Percentiles rank a stretch among this genome's conserved stretches.
Conservation (phyloP, 2,888 invertebrate genomes). For the Phortica okadai region DNA sequence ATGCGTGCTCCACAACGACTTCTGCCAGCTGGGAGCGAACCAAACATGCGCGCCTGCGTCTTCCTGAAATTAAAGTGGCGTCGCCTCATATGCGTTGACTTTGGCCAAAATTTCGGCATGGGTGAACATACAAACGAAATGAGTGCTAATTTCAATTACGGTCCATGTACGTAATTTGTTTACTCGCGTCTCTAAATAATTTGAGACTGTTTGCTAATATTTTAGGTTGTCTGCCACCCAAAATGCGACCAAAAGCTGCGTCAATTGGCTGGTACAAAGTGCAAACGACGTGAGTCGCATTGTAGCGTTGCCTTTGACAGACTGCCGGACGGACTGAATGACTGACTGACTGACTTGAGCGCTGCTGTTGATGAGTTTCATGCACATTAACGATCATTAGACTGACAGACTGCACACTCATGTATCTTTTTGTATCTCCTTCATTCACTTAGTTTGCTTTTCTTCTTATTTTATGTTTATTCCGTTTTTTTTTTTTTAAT, state of each 20-base stretch:
- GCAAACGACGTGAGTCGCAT: neutral
- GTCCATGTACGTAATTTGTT: constrained; percentile 28
- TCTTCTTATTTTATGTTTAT: neutral
- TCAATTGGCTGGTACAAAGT: neutral
- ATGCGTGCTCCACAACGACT: constrained; percentile 5
- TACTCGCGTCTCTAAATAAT: constrained; percentile 20
- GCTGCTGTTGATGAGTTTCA: neutral
- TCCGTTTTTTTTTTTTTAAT: constrained; percentile 1
- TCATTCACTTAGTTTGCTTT: neutral
- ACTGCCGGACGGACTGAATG: neutral
- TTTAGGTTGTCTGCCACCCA: neutral
- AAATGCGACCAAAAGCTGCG: neutral
- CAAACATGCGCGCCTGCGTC: constrained; percentile 1
- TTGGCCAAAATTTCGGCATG: neutral
- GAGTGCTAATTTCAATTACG: constrained; percentile 32
- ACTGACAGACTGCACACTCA: neutral
- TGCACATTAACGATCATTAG: constrained; percentile 14
- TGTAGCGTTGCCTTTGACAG: neutral
- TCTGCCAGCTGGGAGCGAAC: neutral
- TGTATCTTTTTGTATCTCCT: neutral
- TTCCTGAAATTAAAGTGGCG: neutral
- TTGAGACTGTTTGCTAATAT: constrained; percentile 14
- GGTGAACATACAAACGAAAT: neutral
- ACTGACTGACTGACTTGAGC: neutral
- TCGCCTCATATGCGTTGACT: neutral